Evolutionary conservation across 37 sponge, comb jelly and placozoan species (phyloP), one percentile per base, ranked within the genome.

Genomic region (Theonella swinhoei): DNA sequence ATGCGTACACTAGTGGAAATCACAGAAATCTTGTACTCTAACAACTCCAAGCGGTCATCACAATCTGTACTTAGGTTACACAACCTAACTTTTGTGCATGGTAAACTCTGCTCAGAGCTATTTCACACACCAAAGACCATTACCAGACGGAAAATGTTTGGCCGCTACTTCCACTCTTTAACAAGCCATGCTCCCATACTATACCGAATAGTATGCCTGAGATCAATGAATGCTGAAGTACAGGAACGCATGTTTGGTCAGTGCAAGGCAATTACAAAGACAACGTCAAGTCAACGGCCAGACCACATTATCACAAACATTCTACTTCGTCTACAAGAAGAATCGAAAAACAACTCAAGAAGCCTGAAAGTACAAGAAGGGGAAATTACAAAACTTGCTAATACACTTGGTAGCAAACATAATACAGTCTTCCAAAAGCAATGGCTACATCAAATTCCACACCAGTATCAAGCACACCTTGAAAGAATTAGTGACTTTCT

Each of bases 201-300:
- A 0, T 62, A 35, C 2, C 64, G 78, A 1, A 11, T 78, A 8
- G 64, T 78, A 9, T 19, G 35, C 23, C 61, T 77, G 32, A 38
- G 78, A 0, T 77, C 66, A 32, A 41, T 78, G 25, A 78, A 78
- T 5, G 64, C 78, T 63, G 78, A 78, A 63, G 34, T 37, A 24
- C 64, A 78, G 39, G 78, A 78, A 39, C 34, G 78, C 22, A 26
- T 78, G 36, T 78, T 78, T 34, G 65, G 65, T 4, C 78, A 78
- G 25, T 38, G 39, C 39, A 78, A 78, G 28, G 41, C 35, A 34
- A 78, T 78, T 11, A 78, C 78, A 32, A 78, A 78, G 39, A 39
- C 64, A 38, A 78, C 78, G 17, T 78, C 78, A n/a, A 63, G 28
- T 35, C 61, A 61, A 26, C 30, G 38, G 30, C 32, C 77, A 4